Conservation (phyloP, 2,888 invertebrate genomes). For the Melanargia galathea region DNA sequence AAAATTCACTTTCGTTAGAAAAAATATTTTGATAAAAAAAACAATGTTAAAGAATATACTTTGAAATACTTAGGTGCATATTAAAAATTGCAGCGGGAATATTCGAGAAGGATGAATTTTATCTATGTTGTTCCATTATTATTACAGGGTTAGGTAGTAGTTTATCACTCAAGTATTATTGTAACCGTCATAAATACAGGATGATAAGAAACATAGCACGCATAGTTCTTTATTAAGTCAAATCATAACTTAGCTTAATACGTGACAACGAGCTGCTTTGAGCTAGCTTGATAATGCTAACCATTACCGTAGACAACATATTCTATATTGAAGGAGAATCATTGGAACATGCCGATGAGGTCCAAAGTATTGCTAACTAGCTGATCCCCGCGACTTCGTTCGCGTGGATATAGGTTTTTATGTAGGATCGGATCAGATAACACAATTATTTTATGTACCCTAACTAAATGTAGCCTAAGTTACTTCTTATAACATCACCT, state of each 20-base stretch:
- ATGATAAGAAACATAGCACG: slow-evolving; percentile 31
- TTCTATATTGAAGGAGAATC: slow-evolving; percentile 3
- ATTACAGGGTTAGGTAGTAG: background rate
- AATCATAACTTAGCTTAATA: slow-evolving; percentile 25
- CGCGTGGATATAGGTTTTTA: too few species aligned
- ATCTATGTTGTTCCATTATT: background rate
- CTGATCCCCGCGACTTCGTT: too few species aligned
- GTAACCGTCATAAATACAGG: slow-evolving; percentile 17
- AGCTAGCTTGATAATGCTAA: slow-evolving; percentile 31
- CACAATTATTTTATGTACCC: too few species aligned
- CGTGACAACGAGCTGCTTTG: slow-evolving; percentile 28
- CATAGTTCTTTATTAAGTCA: slow-evolving; percentile 27
- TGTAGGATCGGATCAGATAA: too few species aligned
- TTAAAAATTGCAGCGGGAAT: too few species aligned
- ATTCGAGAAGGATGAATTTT: background rate
- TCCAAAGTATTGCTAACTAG: background rate
- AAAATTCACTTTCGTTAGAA: too few species aligned
- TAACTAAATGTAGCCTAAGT: too few species aligned
- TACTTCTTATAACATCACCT: too few species aligned
- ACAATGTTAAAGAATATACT: too few species aligned
- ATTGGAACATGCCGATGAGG: background rate
- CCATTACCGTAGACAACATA: slow-evolving; percentile 38
- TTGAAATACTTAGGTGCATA: too few species aligned
- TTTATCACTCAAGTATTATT: slow-evolving; percentile 14
- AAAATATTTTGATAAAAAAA: too few species aligned